Base-by-base conservation (phyloP, 2,113 vertebrate species). In the Pelodiscus sinensis region DNA sequence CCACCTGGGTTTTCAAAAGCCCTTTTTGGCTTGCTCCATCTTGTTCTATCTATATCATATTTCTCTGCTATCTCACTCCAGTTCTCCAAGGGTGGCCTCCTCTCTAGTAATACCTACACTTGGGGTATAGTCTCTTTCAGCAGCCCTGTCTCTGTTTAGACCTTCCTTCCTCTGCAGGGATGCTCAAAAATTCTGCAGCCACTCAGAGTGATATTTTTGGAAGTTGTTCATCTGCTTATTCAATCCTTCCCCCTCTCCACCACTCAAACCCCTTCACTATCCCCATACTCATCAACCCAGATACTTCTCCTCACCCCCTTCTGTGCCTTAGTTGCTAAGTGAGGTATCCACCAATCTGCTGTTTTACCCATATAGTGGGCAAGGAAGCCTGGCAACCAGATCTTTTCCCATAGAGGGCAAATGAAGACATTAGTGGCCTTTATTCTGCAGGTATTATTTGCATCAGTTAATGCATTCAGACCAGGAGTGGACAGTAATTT, bases 321-420 rank as follows among this genome's bases (percentile, higher is more conserved):
- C 80, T 88, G 82, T 78, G 79, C 80, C 78, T 65, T 27, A 91
- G 21, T 31, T 90, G 65, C 58, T 52, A 95, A 96, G 82, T 95
- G 90, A 96, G 21, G 93, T 92, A 96, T 78, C 87, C 88, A 90
- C 88, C 95, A 91, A 96, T 94, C 88, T 93, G 88, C 88, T 91
- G 94, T 86, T 93, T 90, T 60, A 87, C 88, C 93, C 90, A 31
- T 31, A 27, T 84, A 24, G 84, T 1, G 10, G 91, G 90, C 27
- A 91, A 85, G 62, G 77, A 80, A 83, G 85, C 75, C 80, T 82
- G 81, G 93, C 92, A 96, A 79, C 80, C 65, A 54, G 56, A 65
- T 52, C 65, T 91, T 96, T 95, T 95, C 94, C 92, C 90, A 95
- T 1, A 3, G 71, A 60, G 58, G 25, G 25, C 25, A 60, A 60